Percentiles rank a stretch among this genome's conserved stretches.
Conservation (phyloP, 2,888 invertebrate species). For the Silvanus unidentatus region DNA sequence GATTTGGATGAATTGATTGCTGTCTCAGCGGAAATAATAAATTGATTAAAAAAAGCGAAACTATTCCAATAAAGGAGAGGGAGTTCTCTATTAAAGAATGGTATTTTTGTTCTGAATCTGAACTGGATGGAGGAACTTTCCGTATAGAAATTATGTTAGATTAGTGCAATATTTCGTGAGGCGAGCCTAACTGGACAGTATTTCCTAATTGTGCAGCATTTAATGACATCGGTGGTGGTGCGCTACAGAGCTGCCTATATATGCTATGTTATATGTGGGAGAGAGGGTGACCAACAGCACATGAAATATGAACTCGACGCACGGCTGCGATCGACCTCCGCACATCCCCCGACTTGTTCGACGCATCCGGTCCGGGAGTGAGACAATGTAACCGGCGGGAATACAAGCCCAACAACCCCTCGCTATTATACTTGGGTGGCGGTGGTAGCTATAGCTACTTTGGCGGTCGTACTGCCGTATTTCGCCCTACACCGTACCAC, state of each 20-base stretch:
- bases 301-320: slow-evolving; percentile 42
- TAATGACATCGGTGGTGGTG: slow-evolving; percentile 23
- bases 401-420: slow-evolving; percentile 20
- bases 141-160: slow-evolving; percentile 13
- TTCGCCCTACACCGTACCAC: too few species aligned
- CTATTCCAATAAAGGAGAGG: too few species aligned
- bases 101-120: too few species aligned
- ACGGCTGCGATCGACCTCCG: slow-evolving; percentile 31
- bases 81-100: too few species aligned
- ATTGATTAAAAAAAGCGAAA: too few species aligned
- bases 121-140: background rate
- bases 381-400: slow-evolving; percentile 33
- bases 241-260: background rate
- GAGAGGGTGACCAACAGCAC: slow-evolving; percentile 31
- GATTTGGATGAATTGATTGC: too few species aligned
- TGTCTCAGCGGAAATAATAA: too few species aligned
- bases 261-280: background rate
- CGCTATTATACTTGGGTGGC: slow-evolving; percentile 2
- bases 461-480: too few species aligned
- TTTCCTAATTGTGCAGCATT: slow-evolving; percentile 27
- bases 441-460: slow-evolving; percentile 1
- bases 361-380: slow-evolving; percentile 35
- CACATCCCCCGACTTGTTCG: slow-evolving; percentile 34
- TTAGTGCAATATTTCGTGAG: slow-evolving; percentile 25
- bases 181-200: slow-evolving; percentile 22